Evolutionary conservation across 2,888 invertebrate genomes (phyloP).

Genomic region (Beris chalybata): DNA sequence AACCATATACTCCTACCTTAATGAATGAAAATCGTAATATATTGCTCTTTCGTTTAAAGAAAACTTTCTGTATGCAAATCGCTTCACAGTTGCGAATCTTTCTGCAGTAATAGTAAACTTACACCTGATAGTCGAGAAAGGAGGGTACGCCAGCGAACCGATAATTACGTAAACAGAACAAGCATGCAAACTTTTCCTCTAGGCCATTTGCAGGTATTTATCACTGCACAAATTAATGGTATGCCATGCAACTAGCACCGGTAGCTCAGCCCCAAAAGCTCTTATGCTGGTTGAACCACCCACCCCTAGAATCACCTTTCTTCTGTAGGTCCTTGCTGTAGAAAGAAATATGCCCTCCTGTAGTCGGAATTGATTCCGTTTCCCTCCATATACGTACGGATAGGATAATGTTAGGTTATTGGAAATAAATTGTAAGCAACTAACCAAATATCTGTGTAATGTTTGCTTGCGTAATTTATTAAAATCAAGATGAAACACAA

Average conservation of each 20-base stretch:
- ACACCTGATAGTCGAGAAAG: conserved; percentile 43
- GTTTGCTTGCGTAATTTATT: conserved; percentile 11
- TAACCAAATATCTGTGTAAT: neutral
- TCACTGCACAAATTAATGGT: conserved; percentile 11
- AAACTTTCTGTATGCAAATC: too few relatives aligned
- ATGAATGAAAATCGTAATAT: too few relatives aligned
- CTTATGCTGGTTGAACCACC: neutral
- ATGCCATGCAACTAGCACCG: conserved; percentile 3
- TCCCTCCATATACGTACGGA: conserved; percentile 6
- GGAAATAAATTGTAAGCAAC: conserved; percentile 4
- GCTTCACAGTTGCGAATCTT: too few relatives aligned
- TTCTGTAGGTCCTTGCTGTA: neutral
- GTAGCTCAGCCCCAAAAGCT: neutral
- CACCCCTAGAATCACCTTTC: neutral
- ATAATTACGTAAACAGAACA: conserved; percentile 25
- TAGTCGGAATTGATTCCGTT: conserved; percentile 21
- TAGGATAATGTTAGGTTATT: conserved; percentile 20
- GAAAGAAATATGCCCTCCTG: conserved; percentile 11
- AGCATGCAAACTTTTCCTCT: conserved; percentile 17
- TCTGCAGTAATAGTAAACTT: too few relatives aligned
- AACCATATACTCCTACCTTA: too few relatives aligned
- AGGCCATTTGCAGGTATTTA: conserved; percentile 30
- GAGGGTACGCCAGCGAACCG: neutral
- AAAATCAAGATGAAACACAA: conserved; percentile 17
- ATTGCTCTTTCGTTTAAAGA: too few relatives aligned